Evolutionary conservation across 2,113 vertebrate genomes (phyloP).

Genomic region (Cricetomys ansorgei): DNA sequence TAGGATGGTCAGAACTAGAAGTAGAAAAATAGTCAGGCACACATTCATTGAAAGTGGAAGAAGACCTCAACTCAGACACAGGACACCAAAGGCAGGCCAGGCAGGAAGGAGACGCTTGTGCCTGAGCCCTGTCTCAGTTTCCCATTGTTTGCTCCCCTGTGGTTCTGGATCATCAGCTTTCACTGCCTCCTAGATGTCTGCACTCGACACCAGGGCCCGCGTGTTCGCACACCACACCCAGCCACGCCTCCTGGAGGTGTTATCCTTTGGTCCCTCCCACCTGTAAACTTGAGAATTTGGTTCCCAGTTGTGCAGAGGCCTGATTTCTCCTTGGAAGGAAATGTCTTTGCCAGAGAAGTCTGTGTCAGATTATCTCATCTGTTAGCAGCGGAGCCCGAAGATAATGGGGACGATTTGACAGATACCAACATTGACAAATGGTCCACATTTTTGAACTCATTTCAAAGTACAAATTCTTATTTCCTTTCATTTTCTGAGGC

Average conservation of each 20-base stretch:
- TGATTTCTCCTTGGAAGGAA: conserved; percentile 24
- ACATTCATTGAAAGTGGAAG: background rate
- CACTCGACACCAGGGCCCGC: background rate
- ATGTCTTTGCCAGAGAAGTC: conserved; percentile 21
- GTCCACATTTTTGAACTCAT: conserved; percentile 74
- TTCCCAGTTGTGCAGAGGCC: background rate
- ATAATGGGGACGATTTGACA: conserved; percentile 49
- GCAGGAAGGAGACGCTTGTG: too few relatives aligned
- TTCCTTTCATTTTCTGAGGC: conserved; percentile 72
- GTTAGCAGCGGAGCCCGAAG: conserved; percentile 48
- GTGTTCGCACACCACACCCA: background rate
- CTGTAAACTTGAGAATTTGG: conserved; percentile 42
- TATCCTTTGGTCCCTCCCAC: background rate
- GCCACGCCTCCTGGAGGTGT: background rate
- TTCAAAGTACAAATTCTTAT: conserved; percentile 70
- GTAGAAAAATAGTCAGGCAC: background rate
- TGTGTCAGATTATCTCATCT: conserved; percentile 42
- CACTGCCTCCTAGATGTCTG: background rate
- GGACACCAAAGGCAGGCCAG: background rate
- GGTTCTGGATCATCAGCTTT: background rate
- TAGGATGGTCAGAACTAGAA: background rate
- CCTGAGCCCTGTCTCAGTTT: background rate
- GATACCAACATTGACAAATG: conserved; percentile 59
- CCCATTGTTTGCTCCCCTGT: background rate
- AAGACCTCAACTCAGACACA: background rate